Base-by-base conservation (phyloP, 2,797 vertebrate species). In the Balearica regulorum region DNA sequence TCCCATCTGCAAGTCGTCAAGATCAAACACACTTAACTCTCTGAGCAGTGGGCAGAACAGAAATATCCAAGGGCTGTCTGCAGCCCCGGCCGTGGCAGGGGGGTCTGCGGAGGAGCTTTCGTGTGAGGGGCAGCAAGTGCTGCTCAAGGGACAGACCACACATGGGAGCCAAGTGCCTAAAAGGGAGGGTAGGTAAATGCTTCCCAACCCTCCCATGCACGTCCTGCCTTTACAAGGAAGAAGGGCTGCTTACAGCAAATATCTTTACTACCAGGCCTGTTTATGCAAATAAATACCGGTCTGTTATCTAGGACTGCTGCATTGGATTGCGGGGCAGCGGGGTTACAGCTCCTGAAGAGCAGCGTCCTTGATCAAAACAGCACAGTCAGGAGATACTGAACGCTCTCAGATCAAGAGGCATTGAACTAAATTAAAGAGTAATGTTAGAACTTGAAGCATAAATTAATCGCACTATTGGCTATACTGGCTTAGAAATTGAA, bases 21-120 rank as follows among this genome's bases (percentile, higher is more conserved):
- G 61, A 71, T 26, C 1, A 4, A 80, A 39, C 48, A 41, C 61
- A 29, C 48, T 68, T 53, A 91, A 76, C 41, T 37, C 29, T 24
- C 35, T 0, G 1, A 58, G 39, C 49, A 22, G 22, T 6, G 37
- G 35, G 41, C 37, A 72, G 39, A 82, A 55, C n/a, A 53, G 64
- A 31, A 86, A 53, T 7, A 60, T 37, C 51, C 1, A 1, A 18
- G 64, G n/a, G 43, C 5, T 71, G 35, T 3, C 62, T 43, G 35
- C 53, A 54, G 51, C 41, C 46, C 43, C 3, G 4, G 35, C 16
- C 2, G 0, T 2, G 1, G 18, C 1, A 0, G 10, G 3, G 31
- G 33, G 8, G 17, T 69, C 69, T 55, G 62, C 46, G 65, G 75
- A 65, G 62, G n/a, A 71, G 13, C 17, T 35, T 49, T 73, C 13